A percentile compares a stretch with the other conserved stretches of the same genome.
Conservation (phyloP, 2,797 vertebrate species). For the Xyrichtys novacula region DNA sequence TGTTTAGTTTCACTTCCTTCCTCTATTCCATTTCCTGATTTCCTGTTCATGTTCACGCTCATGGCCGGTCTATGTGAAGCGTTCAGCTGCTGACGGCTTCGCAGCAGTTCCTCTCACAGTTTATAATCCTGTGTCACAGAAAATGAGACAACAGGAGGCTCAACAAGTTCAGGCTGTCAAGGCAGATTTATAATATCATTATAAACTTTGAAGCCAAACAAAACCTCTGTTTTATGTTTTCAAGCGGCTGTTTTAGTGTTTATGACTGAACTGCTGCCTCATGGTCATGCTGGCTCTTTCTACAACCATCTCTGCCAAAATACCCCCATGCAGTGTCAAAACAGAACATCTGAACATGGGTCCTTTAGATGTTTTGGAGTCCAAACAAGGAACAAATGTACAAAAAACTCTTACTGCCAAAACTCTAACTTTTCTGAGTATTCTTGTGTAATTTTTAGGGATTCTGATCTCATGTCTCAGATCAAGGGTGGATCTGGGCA, state of each 20-base stretch:
- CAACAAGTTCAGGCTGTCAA: conserved; percentile 1
- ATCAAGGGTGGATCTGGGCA: too few species aligned
- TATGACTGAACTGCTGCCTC: neutral
- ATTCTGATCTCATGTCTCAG: too few species aligned
- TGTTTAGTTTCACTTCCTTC: conserved; percentile 86
- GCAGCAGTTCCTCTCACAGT: conserved; percentile 3
- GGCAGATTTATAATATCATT: neutral
- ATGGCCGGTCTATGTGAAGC: conserved; percentile 26
- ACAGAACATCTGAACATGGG: too few species aligned
- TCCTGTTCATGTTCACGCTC: conserved; percentile 68
- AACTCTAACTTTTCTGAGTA: too few species aligned
- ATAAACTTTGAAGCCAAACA: neutral
- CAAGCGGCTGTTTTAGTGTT: conserved; percentile 3
- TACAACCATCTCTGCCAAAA: too few species aligned
- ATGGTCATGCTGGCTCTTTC: neutral
- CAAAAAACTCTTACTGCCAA: too few species aligned
- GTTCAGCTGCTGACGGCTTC: conserved; percentile 27
- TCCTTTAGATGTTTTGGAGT: too few species aligned
- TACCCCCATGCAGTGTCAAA: too few species aligned
- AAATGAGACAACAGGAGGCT: conserved; percentile 22
- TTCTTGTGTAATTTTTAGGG: too few species aligned
- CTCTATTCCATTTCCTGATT: conserved; percentile 85
- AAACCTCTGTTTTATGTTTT: neutral
- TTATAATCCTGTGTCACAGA: conserved; percentile 35
- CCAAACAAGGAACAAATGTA: too few species aligned